Percentiles rank a stretch among this genome's conserved stretches.
Conservation (phyloP, 2,797 vertebrate genomes). For the Enoplosus armatus region DNA sequence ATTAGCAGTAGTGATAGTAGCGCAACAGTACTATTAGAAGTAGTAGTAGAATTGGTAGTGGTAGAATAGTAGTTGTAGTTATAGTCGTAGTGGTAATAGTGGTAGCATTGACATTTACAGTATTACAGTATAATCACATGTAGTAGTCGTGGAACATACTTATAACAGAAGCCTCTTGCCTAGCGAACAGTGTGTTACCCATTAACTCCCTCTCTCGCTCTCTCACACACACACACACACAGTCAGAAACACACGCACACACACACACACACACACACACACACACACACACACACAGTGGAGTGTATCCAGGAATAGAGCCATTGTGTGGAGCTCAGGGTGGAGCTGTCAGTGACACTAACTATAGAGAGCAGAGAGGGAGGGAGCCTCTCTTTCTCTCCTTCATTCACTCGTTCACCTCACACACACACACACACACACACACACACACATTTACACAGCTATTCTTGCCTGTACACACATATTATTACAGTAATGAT, state of each 20-base stretch:
- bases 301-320: constrained; percentile 65
- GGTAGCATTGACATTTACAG: no score
- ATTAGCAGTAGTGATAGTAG: neutral
- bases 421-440: constrained; percentile 7
- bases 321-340: constrained; percentile 65
- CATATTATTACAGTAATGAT: constrained; percentile 22
- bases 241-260: constrained; percentile 34
- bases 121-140: neutral
- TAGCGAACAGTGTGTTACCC: constrained; percentile 20
- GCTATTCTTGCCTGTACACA: neutral
- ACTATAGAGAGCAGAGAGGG: constrained; percentile 53
- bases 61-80: neutral
- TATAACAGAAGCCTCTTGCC: constrained; percentile 13
- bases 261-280: constrained; percentile 39
- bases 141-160: constrained; percentile 5
- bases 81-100: neutral
- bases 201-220: constrained; percentile 24
- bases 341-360: constrained; percentile 67
- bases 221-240: constrained; percentile 28
- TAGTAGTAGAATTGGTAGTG: neutral
- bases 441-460: constrained; percentile 7
- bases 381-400: constrained; percentile 26
- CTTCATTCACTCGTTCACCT: constrained; percentile 25
- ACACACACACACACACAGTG: constrained; percentile 26
- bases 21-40: neutral